Base-by-base conservation (phyloP, 2,797 vertebrate species). In the Leptodactylus fallax region DNA sequence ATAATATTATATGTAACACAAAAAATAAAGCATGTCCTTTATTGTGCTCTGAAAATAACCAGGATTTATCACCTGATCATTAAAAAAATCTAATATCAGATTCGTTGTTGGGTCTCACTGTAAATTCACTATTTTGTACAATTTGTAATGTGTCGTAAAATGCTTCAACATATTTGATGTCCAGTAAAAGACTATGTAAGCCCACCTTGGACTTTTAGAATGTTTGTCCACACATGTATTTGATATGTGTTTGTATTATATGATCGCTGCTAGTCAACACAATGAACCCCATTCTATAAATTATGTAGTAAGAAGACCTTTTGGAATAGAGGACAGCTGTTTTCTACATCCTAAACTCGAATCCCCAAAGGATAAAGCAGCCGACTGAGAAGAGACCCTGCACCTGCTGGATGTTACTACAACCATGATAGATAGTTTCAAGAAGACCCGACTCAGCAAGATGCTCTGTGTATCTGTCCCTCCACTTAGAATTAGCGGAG, bases 401-500 rank as follows among this genome's bases (percentile, higher is more conserved):
- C 94, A 94, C 96, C 95, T 97, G 96, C 95, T 93, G 94, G 93
- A 95, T 92, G 94, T 92, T 91, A 77, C 81, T 94, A 91, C 92
- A 92, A 89, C 92, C 89, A 92, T 96, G 96, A 97, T 96, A 93
- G 94, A 97, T 97, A 94, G 96, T 95, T 94, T 94, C 93, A 94
- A 92, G 92, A 95, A 92, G 92, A 94, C 96, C 95, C 96, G 96
- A 97, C 95, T 97, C 96, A 97, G 96, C 96, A 93, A 94, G 94
- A 83, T 90, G 90, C 92, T 90, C 90, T 90, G 93, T 92, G 89
- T 92, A 87, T 83, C 72, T 87, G 93, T 95, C 88, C 77, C 74
- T 92, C 78, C 93, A 92, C 94, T 96, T 96, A 95, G 95, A 96
- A 95, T 95, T 95, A 95, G 95, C 94, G 94, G 95, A 92, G 94